Percentiles rank a stretch among this genome's conserved stretches.
phyloP scores from a whole-genome alignment of 2,888 invertebrate species.

The Habrosyne pyritoides region DNA sequence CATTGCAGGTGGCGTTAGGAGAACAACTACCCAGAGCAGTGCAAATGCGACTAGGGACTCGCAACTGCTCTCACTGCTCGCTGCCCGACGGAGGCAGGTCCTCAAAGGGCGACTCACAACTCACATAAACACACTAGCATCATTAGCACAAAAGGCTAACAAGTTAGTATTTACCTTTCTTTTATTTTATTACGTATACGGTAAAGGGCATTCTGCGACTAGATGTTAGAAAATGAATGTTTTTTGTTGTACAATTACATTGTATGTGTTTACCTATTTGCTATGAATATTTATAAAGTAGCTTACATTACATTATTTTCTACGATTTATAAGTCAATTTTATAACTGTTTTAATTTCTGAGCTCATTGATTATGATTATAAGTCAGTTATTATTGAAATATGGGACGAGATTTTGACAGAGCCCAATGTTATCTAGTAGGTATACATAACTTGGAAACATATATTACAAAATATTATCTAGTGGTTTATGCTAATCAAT shows the following conservation, averaged over 20 bases:
- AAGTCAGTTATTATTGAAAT: too few species aligned
- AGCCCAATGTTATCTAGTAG: too few species aligned
- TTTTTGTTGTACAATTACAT: background rate
- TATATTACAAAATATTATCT: too few species aligned
- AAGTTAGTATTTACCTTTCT: conserved; percentile 58
- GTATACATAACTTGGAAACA: too few species aligned
- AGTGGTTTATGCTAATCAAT: too few species aligned
- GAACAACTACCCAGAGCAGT: conserved; percentile 64
- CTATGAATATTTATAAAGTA: background rate
- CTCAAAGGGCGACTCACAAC: conserved; percentile 81
- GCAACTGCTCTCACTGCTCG: conserved; percentile 83
- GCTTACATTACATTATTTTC: too few species aligned
- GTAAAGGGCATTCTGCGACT: background rate
- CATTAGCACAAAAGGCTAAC: conserved; percentile 71
- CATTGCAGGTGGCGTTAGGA: conserved; percentile 64
- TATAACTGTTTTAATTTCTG: too few species aligned
- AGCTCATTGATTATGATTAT: too few species aligned
- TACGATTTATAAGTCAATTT: too few species aligned
- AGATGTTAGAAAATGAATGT: conserved; percentile 1
- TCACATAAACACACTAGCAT: conserved; percentile 72
- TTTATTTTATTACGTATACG: conserved; percentile 10
- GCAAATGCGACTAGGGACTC: conserved; percentile 80
- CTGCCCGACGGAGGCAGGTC: conserved; percentile 84
- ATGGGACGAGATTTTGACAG: too few species aligned
- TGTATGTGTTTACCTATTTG: background rate